Evolutionary conservation across 2,888 invertebrate genomes (phyloP), one percentile per base, ranked within the genome.

Genomic region (Sarcophaga variegata): DNA sequence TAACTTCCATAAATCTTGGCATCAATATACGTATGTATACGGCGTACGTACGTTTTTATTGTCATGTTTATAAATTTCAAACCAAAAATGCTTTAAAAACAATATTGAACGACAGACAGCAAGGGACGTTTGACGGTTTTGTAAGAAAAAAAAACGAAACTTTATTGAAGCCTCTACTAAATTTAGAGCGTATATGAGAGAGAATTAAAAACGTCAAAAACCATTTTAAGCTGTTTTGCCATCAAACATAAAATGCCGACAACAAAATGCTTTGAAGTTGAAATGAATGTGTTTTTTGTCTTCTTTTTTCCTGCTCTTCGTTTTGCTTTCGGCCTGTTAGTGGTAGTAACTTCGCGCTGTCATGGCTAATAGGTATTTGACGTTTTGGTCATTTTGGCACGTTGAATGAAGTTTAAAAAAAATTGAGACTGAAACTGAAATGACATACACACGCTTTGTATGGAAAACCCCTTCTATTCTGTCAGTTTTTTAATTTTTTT

Each of bases 171-270:
- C 81, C 81, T 37, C 37, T 81, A 84, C 84, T 81, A 87, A 84
- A 87, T 83, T 87, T 84, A 83, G 87, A 87, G 87, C 87, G 87
- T 75, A 76, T 87, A 81, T 78, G 84, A 84, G 37, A 37, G 78
- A 81, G 87, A 87, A 91, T 91, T 91, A 91, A 90, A 90, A 90
- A 91, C 90, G 91, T 91, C 91, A 91, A 91, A 91, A 91, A 89
- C 89, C 89, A 91, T 91, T 91, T 91, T 90, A 91, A 89, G 90
- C 90, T 71, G 78, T 83, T 86, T 80, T 85, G 83, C 81, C 84
- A 85, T 85, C 81, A 82, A 83, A 84, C 80, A 62, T 37, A 71
- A 82, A 86, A 80, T 77, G 83, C 82, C 80, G 87, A 80, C 88
- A 79, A 70, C 83, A 80, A 83, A 83, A 78, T 72, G 71, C 75